Conservation (phyloP, 1,140 invertebrate species). For the Drosophila pseudoobscura region DNA sequence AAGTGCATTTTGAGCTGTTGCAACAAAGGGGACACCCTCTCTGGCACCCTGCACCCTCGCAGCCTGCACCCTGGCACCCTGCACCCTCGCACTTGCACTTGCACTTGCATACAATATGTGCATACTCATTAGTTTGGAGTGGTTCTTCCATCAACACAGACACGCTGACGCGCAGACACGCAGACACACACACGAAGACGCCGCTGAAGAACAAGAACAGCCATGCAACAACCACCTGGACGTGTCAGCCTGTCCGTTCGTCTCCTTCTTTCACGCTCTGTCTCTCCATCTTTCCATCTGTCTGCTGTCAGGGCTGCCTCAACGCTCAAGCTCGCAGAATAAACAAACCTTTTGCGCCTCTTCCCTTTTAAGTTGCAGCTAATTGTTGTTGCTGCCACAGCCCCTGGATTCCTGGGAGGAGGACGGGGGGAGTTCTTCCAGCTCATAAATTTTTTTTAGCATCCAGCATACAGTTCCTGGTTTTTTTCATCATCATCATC, state of each 20-base stretch:
- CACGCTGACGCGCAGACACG: slow-evolving; percentile 5
- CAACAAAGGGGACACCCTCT: slow-evolving; percentile 40
- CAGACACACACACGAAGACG: slow-evolving; percentile 1
- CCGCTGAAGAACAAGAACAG: slow-evolving; percentile 13
- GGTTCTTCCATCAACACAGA: slow-evolving; percentile 76
- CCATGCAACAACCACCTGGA: slow-evolving; percentile 21
- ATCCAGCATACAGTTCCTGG: slow-evolving; percentile 13
- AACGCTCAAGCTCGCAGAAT: slow-evolving; percentile 8
- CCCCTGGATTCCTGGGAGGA: neutral
- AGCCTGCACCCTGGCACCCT: slow-evolving; percentile 2
- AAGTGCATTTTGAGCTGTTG: slow-evolving; percentile 72
- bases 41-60: neutral
- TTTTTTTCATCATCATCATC: slow-evolving; percentile 18
- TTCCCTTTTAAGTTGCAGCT: slow-evolving; percentile 72
- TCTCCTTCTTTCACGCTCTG: slow-evolving; percentile 10
- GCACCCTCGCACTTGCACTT: slow-evolving; percentile 29
- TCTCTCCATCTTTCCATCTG: neutral
- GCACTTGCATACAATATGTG: slow-evolving; percentile 74
- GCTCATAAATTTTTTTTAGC: slow-evolving; percentile 78
- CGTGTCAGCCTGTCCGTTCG: slow-evolving; percentile 44
- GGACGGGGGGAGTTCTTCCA: slow-evolving; percentile 53
- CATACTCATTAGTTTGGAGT: slow-evolving; percentile 81
- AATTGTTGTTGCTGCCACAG: slow-evolving; percentile 71
- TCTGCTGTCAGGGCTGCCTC: slow-evolving; percentile 8
- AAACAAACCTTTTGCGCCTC: slow-evolving; percentile 50